A percentile compares a stretch with the other conserved stretches of the same genome.
phyloP scores from a whole-genome alignment of 2,797 vertebrate genomes.

The Mormyrops boulengeri region DNA sequence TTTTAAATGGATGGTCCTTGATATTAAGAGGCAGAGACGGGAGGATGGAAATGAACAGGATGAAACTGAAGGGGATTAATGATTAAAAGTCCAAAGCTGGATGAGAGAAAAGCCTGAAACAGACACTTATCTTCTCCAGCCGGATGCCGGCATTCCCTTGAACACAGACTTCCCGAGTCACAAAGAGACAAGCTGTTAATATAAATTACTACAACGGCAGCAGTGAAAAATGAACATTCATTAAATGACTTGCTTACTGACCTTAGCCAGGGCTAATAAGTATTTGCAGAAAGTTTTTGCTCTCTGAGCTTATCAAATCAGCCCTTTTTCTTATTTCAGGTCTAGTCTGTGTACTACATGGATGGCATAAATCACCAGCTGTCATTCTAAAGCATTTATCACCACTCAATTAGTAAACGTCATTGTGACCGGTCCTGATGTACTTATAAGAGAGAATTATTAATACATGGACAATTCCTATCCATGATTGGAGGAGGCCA shows the following conservation, averaged over 20 bases:
- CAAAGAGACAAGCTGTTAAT: neutral
- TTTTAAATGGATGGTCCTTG: neutral
- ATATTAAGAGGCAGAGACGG: neutral
- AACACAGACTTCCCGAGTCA: neutral
- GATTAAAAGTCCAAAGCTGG: neutral
- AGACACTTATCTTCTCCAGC: neutral
- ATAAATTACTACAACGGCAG: neutral
- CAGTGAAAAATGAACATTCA: conserved; percentile 2
- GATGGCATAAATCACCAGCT: neutral
- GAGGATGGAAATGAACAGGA: neutral
- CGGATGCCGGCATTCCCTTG: neutral
- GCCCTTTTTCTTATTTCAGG: neutral
- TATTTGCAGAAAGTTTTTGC: neutral
- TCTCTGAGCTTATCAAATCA: neutral
- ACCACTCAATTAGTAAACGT: neutral
- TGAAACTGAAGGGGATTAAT: conserved; percentile 3
- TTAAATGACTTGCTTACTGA: neutral
- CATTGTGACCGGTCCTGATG: neutral
- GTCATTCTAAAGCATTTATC: neutral
- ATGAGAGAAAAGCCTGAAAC: neutral
- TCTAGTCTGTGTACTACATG: neutral
- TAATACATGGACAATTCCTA: neutral
- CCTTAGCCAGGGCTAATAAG: neutral
- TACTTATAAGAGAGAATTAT: neutral
- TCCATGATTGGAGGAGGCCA: neutral